These are phyloP conservation scores for Drusus annulatus DNA, from an alignment of 1,140 invertebrate species.

Conservation along the genomic window DNA sequence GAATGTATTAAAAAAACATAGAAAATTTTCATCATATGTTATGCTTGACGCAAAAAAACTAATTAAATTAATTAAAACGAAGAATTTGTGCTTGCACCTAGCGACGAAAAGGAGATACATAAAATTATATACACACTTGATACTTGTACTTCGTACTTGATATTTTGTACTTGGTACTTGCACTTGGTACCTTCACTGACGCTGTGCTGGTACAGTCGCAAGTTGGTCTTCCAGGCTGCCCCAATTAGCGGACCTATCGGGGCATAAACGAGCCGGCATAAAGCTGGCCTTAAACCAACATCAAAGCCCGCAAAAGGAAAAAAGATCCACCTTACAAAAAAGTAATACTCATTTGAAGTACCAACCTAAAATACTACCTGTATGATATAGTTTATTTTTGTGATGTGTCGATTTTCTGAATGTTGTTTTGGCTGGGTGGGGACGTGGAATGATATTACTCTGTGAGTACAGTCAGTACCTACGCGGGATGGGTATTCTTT, in stretches of 20 bases:
- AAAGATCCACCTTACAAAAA: background rate
- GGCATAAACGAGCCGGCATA: conserved; percentile 40
- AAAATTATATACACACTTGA: no score
- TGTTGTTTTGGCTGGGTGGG: background rate
- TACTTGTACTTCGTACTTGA: no score
- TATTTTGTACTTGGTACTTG: no score
- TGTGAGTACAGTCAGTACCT: background rate
- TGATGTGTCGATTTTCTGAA: background rate
- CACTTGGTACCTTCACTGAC: no score
- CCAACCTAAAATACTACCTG: background rate
- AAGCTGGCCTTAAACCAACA: background rate
- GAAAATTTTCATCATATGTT: no score
- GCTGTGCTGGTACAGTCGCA: conserved; percentile 36
- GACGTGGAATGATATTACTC: background rate
- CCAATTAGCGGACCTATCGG: conserved; percentile 53
- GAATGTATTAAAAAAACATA: no score
- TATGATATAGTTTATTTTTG: background rate
- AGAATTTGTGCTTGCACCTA: no score
- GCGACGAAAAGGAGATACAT: no score
- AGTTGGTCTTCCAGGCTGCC: conserved; percentile 42
- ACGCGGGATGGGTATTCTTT: background rate
- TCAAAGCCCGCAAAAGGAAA: background rate
- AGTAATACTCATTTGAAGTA: background rate
- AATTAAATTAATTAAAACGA: no score
- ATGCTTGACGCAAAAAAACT: no score